These are phyloP conservation scores for Pangasius larnaudii DNA, from an alignment of 2,797 vertebrate genomes.

Conservation along the genomic window DNA sequence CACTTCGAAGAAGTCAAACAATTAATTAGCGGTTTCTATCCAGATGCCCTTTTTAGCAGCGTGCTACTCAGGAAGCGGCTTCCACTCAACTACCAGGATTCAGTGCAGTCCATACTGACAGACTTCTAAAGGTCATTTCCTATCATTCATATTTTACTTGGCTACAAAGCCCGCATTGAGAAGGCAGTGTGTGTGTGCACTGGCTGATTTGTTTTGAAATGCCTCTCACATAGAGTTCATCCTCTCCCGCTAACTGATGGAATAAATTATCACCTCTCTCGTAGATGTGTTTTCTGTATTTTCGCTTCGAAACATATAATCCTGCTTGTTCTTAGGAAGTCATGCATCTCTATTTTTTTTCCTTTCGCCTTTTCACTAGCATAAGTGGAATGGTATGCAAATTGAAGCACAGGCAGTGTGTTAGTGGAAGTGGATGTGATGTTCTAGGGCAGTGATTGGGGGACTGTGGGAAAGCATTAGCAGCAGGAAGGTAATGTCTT, in stretches of 20 bases:
- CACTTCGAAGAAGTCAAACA: constrained; percentile 65
- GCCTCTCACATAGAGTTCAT: constrained; percentile 48
- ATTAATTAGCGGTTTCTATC: constrained; percentile 75
- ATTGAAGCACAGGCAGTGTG: constrained; percentile 30
- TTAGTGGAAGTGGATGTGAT: constrained; percentile 52
- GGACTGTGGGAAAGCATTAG: constrained; percentile 38
- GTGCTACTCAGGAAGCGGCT: constrained; percentile 71
- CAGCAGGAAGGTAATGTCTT: constrained; percentile 50
- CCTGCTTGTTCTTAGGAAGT: constrained; percentile 42
- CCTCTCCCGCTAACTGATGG: constrained; percentile 35
- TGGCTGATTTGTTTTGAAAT: constrained; percentile 59
- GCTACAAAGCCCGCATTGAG: constrained; percentile 62
- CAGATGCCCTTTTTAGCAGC: constrained; percentile 76
- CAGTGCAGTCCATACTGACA: constrained; percentile 48
- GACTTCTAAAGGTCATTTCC: constrained; percentile 70
- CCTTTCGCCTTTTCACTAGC: constrained; percentile 6
- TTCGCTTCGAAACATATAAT: constrained; percentile 44
- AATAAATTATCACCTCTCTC: constrained; percentile 51
- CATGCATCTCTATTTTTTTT: constrained; percentile 37
- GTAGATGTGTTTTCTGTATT: constrained; percentile 43
- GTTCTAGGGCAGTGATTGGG: constrained; percentile 51
- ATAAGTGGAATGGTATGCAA: constrained; percentile 46
- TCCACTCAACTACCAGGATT: constrained; percentile 35
- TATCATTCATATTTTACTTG: constrained; percentile 72
- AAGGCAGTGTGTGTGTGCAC: constrained; percentile 37